phyloP scores from a whole-genome alignment of 2,797 vertebrate species.

The Brachyalestes nurse region DNA sequence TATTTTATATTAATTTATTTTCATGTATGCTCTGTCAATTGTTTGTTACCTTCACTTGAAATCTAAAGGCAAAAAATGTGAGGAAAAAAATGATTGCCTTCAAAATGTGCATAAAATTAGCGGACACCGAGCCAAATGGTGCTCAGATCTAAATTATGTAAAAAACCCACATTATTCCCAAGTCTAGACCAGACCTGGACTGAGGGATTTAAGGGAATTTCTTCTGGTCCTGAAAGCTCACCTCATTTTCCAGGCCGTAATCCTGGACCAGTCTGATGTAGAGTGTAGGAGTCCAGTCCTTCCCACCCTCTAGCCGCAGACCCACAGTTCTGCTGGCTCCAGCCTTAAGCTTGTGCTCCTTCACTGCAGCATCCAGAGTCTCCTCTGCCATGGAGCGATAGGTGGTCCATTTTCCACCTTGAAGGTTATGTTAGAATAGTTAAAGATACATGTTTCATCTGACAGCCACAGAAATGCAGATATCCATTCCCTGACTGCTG shows the following conservation, averaged over 20 bases:
- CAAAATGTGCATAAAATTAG: not conserved
- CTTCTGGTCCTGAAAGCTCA: constrained; percentile 55
- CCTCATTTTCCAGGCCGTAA: constrained; percentile 95
- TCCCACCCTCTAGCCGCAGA: constrained; percentile 88
- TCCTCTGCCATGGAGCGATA: constrained; percentile 95
- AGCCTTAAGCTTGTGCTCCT: constrained; percentile 66
- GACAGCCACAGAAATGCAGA: not conserved
- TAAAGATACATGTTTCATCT: not conserved
- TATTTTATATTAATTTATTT: too few species aligned
- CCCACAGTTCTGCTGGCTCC: constrained; percentile 84
- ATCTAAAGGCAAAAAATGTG: too few species aligned
- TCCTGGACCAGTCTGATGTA: constrained; percentile 96
- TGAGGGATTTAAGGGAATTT: not conserved
- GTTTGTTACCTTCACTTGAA: too few species aligned
- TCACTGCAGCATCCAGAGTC: constrained; percentile 84
- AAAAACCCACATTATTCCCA: not conserved
- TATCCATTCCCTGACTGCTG: not conserved
- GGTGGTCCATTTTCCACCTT: constrained; percentile 98
- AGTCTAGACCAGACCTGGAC: not conserved
- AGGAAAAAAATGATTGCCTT: too few species aligned
- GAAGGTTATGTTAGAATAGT: constrained; percentile 6
- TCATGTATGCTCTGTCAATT: too few species aligned
- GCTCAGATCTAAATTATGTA: not conserved
- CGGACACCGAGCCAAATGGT: not conserved
- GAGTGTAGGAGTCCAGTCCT: constrained; percentile 92